phyloP scores from a whole-genome alignment of 2,888 invertebrate genomes.

The Drosophila prolongata region DNA sequence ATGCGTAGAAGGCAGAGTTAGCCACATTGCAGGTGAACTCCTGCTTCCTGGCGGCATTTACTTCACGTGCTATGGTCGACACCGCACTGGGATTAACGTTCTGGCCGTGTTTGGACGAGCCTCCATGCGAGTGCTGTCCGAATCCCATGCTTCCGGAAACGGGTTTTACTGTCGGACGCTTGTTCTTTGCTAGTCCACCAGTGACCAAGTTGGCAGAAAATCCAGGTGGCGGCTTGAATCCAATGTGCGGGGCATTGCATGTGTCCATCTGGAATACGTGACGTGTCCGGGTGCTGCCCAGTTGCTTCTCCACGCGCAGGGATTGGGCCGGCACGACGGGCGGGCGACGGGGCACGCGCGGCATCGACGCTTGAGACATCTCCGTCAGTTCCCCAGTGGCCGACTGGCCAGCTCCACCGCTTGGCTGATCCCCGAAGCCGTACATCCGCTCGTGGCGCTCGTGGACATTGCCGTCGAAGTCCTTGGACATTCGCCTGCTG shows the following conservation, averaged over 20 bases:
- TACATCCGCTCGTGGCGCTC: conserved; percentile 43
- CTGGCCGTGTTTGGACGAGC: conserved; percentile 20
- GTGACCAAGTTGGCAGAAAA: conserved; percentile 1
- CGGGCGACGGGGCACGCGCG: conserved; percentile 9
- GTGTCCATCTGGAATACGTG: conserved; percentile 57
- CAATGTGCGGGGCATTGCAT: conserved; percentile 51
- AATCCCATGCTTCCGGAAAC: conserved; percentile 40
- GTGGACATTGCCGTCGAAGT: conserved; percentile 40
- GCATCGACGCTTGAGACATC: not conserved
- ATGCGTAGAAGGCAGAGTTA: conserved; percentile 51
- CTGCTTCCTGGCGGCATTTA: conserved; percentile 49
- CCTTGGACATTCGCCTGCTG: conserved; percentile 52
- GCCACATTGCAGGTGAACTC: conserved; percentile 41
- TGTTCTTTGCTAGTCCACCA: not conserved
- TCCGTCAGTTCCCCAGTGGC: conserved; percentile 6
- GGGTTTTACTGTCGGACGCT: not conserved
- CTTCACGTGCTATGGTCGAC: conserved; percentile 52
- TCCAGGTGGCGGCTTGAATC: conserved; percentile 35
- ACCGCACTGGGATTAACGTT: conserved; percentile 50
- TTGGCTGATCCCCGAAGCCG: not conserved
- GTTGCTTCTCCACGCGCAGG: conserved; percentile 69
- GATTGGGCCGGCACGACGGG: conserved; percentile 68
- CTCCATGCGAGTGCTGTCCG: not conserved
- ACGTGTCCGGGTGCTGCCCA: conserved; percentile 18
- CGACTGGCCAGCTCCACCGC: conserved; percentile 43